Conservation (phyloP, 2,888 invertebrate species). For the Halictus ligatus region DNA sequence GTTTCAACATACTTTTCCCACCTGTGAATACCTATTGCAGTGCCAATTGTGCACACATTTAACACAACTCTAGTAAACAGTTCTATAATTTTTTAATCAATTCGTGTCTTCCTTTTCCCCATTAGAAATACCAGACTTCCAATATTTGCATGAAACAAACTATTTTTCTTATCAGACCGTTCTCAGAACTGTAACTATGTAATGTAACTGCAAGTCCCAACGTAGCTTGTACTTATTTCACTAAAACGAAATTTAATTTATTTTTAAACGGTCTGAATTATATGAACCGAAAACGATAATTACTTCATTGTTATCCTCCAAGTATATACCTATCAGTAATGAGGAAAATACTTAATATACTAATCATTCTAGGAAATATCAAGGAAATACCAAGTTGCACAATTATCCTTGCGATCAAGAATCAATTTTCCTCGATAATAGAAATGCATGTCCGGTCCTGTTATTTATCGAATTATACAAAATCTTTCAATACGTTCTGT, state of each 20-base stretch:
- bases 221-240: background rate
- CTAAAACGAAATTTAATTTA: background rate
- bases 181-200: background rate
- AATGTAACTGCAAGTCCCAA: background rate
- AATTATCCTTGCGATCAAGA: background rate
- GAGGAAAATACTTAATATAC: background rate
- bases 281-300: background rate
- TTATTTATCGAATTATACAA: background rate
- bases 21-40: background rate
- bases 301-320: background rate
- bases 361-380: background rate
- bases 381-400: background rate
- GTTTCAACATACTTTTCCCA: background rate
- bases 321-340: background rate
- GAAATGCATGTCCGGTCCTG: background rate
- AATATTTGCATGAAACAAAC: background rate
- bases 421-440: background rate
- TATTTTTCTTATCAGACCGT: background rate
- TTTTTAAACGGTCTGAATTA: background rate
- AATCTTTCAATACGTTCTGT: background rate
- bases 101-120: background rate
- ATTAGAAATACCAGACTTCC: background rate
- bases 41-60: background rate
- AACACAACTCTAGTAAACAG: background rate
- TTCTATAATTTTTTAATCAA: background rate